Evolutionary conservation across 2,797 vertebrate genomes (phyloP).

Genomic region (Melanotaenia parkinsoni): DNA sequence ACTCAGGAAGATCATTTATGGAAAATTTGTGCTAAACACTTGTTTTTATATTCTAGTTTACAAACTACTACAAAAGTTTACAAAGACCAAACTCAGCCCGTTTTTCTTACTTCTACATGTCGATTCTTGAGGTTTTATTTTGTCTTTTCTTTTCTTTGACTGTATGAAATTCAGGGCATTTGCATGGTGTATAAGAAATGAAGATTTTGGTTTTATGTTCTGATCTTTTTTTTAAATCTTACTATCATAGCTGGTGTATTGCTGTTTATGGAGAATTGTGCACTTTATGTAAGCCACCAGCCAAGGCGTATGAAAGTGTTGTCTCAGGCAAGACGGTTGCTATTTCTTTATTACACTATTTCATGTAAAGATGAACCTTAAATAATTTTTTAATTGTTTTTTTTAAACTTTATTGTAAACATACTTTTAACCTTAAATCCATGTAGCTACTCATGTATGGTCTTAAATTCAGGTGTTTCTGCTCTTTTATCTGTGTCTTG

Average conservation of each 20-base stretch:
- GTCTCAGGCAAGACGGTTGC: background rate
- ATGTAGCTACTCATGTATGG: background rate
- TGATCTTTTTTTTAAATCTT: background rate
- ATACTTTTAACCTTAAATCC: conserved; percentile 11
- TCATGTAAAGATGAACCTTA: background rate
- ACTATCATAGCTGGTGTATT: background rate
- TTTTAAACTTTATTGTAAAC: background rate
- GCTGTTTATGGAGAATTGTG: conserved; percentile 12
- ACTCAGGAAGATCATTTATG: conserved; percentile 34
- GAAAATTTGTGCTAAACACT: conserved; percentile 9
- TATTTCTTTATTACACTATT: background rate
- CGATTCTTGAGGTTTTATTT: background rate
- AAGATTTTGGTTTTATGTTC: background rate
- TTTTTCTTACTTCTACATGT: background rate
- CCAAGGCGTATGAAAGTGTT: conserved; percentile 6
- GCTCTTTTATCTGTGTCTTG: background rate
- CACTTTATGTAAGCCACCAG: conserved; percentile 27
- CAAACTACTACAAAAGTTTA: too few species aligned
- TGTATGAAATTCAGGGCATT: background rate
- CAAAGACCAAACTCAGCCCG: conserved; percentile 1
- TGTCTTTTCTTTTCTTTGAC: background rate
- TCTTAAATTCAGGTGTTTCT: conserved; percentile 6
- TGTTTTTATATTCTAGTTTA: background rate
- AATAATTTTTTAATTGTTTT: background rate
- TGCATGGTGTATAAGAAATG: background rate